Evolutionary conservation across 2,888 invertebrate species (phyloP), one percentile per base, ranked within the genome.

Genomic region (Xestobium rufovillosum): DNA sequence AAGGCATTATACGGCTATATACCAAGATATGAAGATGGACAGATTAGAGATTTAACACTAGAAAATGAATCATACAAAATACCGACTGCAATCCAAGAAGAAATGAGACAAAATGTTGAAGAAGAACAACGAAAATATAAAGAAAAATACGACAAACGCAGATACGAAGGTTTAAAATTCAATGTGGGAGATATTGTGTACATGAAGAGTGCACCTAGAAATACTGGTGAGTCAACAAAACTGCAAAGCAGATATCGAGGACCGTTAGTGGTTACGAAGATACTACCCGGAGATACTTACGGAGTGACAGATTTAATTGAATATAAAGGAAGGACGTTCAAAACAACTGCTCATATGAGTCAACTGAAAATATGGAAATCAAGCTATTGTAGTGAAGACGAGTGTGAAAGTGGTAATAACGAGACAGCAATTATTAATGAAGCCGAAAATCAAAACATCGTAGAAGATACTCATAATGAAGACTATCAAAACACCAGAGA

Each of bases 1-100:
- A 45, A 48, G 29, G 26, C 30, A 14, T 15, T 41, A 13, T 41
- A 44, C 16, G 46, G 44, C 4, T 46, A 43, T 35, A 25, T 10
- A 29, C 42, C 31, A 19, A 37, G 13, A 3, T 40, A 26, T 26
- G 39, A 31, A 14, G 33, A 33, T 32, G 39, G 26, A 31, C 32
- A 14, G 16, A 19, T 39, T 8, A 31, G 19, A 29, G 19, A 36
- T 30, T 29, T 30, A 10, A 31, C 36, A 10, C 23, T 23, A 4
- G 12, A 31, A 30, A 16, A 28, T n/a, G n/a, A n/a, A n/a, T n/a
- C n/a, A n/a, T n/a, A n/a, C n/a, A n/a, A n/a, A n/a, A n/a, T n/a
- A n/a, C n/a, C n/a, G n/a, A n/a, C n/a, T n/a, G n/a, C n/a, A 36
- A 29, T 13, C 15, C 14, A 9, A 17, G 30, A 36, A 16, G 30